phyloP scores from a whole-genome alignment of 2,113 vertebrate species.

The Callaeas wilsoni region DNA sequence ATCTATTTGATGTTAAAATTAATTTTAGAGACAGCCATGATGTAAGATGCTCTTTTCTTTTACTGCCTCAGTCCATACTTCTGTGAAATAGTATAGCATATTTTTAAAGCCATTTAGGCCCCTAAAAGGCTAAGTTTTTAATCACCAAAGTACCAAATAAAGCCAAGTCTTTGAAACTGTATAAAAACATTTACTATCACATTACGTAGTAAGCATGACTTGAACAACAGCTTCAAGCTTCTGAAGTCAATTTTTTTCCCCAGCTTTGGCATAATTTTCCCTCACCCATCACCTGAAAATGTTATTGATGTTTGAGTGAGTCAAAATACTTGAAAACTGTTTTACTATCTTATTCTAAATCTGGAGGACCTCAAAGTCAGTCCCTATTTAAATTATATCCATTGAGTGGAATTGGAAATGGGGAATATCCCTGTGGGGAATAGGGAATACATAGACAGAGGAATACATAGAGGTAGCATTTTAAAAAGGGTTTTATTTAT shows the following conservation, averaged over 20 bases:
- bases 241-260: not conserved
- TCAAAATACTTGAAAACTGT: not conserved
- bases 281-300: not conserved
- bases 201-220: not conserved
- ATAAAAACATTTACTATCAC: not conserved
- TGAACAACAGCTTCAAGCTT: not conserved
- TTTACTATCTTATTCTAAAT: not conserved
- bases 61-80: not conserved
- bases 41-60: constrained; percentile 14
- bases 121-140: not conserved
- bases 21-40: not conserved
- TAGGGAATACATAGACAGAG: not conserved
- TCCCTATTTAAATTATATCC: not conserved
- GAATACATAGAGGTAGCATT: not conserved
- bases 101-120: not conserved
- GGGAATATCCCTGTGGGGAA: not conserved
- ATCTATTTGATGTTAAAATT: constrained; percentile 53
- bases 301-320: not conserved
- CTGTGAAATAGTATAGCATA: not conserved
- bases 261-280: not conserved
- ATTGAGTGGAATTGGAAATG: not conserved
- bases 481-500: not conserved
- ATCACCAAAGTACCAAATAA: not conserved
- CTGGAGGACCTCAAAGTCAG: not conserved
- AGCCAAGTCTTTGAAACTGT: not conserved